Evolutionary conservation across 1,140 invertebrate species (phyloP).

Genomic region (Cardiocondyla obscurior): DNA sequence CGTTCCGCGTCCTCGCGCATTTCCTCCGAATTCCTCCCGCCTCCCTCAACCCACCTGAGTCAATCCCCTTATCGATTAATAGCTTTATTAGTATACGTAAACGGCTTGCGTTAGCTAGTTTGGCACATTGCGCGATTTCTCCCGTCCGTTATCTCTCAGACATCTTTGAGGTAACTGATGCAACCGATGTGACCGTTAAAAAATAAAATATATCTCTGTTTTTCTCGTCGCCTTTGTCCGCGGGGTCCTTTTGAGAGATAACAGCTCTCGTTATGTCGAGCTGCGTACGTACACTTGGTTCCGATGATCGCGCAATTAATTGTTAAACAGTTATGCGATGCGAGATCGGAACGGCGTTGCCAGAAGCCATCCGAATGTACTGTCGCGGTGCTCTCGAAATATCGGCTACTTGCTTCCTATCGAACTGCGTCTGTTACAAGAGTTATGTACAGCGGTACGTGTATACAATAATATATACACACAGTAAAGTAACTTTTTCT

Average conservation of each 20-base stretch:
- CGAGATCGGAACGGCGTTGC: conserved; percentile 1
- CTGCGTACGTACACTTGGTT: not conserved
- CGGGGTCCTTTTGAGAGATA: not conserved
- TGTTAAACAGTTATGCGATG: conserved; percentile 6
- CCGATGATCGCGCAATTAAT: conserved; percentile 40
- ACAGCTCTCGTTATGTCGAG: not conserved
- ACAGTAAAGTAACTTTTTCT: conserved; percentile 3
- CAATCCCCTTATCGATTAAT: conserved; percentile 19
- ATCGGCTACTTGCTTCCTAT: conserved; percentile 21
- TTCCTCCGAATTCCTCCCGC: not conserved
- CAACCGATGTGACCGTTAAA: not conserved
- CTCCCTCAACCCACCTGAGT: too few relatives aligned
- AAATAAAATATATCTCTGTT: conserved; percentile 38
- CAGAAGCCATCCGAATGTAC: not conserved
- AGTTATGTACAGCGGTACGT: conserved; percentile 40
- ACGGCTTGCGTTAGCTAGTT: conserved; percentile 32
- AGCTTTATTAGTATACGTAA: conserved; percentile 26
- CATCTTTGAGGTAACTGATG: not conserved
- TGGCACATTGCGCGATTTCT: conserved; percentile 48
- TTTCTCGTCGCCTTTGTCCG: not conserved
- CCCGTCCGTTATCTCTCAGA: not conserved
- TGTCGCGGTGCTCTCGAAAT: not conserved
- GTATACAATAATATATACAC: conserved; percentile 6
- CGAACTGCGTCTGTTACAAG: conserved; percentile 41
- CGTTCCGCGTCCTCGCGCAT: not conserved